Conservation (phyloP, 2,113 vertebrate genomes). For the Sturnus vulgaris region DNA sequence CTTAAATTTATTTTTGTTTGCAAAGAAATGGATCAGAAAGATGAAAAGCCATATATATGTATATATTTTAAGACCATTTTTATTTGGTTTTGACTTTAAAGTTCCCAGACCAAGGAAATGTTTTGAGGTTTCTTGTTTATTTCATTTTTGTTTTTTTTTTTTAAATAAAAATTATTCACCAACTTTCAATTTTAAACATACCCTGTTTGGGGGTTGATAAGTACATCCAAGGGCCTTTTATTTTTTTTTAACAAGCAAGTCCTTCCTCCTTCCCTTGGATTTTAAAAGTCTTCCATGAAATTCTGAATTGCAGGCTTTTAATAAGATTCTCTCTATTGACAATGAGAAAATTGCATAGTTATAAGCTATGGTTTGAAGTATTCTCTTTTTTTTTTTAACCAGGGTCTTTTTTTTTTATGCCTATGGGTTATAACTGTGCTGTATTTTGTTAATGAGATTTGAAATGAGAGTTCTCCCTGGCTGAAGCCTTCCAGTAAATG, state of each 20-base stretch:
- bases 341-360: conserved; percentile 45
- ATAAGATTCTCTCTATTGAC: conserved; percentile 22
- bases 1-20: conserved; percentile 46
- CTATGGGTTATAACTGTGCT: conserved; percentile 28
- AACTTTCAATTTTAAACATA: neutral
- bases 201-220: neutral
- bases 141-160: neutral
- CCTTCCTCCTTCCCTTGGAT: neutral
- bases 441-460: neutral
- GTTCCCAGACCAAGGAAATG: neutral
- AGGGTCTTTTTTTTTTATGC: neutral
- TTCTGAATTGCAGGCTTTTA: neutral
- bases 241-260: neutral
- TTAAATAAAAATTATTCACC: neutral
- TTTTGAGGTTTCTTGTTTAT: neutral
- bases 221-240: neutral
- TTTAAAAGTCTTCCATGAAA: neutral
- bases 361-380: conserved; percentile 51
- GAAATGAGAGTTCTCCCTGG: neutral
- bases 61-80: conserved; percentile 51
- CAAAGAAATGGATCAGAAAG: neutral
- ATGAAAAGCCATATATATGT: conserved; percentile 61
- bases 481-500: conserved; percentile 22
- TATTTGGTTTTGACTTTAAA: neutral
- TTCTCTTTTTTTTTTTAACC: neutral